Evolutionary conservation across 2,113 vertebrate species (phyloP), one percentile per base, ranked within the genome.

Genomic region (Vulpes vulpes): DNA sequence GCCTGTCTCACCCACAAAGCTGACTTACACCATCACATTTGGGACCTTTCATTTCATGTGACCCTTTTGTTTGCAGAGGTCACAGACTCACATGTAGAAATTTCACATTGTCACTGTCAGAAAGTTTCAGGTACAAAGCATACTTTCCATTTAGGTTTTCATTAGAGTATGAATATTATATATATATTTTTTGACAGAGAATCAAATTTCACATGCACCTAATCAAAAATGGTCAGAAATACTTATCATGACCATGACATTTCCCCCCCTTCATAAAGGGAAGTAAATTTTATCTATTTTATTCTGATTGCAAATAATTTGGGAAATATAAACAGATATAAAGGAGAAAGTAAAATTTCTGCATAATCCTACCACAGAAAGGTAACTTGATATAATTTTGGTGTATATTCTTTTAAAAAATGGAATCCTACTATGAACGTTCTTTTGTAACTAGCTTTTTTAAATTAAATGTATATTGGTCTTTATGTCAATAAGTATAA

Each of bases 231-330:
- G 25, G 27, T 17, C 49, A 19, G 16, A 91, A 73, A 57, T 25
- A 80, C 27, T 93, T 71, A 32, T 11, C 23, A 60, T 30, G 38
- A 25, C 15, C 23, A 60, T 30, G 38, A 25, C 19, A 57, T 86
- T 73, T 92, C 6, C 6, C 11, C 19, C 19, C 32, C 14, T 95
- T 76, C 23, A 67, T 65, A 89, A 22, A 49, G 17, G 22, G 38
- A 93, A 65, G 32, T 19, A 3, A 16, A 8, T 87, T 83, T 83
- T 20, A 74, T 88, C 92, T 51, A 57, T 88, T 96, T 86, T 80
- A 95, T 89, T 62, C 30, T 60, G 27, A 60, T 86, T 91, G 3
- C 57, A 96, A 93, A 93, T 62, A 89, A 89, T 67, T 92, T 81
- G 96, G 32, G 94, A 79, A 93, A 82, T 82, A 25, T 17, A 88